Evolutionary conservation across 2,113 vertebrate species (phyloP).

Genomic region (Chionis minor): DNA sequence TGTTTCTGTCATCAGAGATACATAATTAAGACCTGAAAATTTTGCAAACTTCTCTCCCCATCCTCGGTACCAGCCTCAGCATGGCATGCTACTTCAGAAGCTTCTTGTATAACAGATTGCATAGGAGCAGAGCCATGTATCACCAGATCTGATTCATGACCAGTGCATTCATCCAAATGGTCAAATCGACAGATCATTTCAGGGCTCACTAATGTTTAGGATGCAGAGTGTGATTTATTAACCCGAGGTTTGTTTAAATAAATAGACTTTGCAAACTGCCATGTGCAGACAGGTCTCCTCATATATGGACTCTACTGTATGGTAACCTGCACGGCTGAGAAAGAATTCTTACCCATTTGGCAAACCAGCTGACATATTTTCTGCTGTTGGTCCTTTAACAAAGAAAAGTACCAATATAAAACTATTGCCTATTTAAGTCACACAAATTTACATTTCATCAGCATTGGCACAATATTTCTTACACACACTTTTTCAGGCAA

Average conservation of each 20-base stretch:
- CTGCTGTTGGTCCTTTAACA: background rate
- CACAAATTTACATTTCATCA: background rate
- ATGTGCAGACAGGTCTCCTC: background rate
- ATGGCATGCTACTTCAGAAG: background rate
- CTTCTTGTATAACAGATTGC: background rate
- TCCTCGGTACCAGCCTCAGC: background rate
- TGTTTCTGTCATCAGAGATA: background rate
- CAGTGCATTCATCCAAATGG: background rate
- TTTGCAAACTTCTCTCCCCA: background rate
- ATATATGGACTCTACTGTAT: background rate
- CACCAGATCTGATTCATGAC: background rate
- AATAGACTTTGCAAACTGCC: background rate
- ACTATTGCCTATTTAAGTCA: background rate
- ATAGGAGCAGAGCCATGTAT: background rate
- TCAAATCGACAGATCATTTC: background rate
- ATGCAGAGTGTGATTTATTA: background rate
- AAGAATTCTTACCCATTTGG: background rate
- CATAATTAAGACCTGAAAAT: background rate
- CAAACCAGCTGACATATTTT: background rate
- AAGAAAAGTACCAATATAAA: background rate
- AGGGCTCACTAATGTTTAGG: background rate
- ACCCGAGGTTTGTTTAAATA: constrained; percentile 20
- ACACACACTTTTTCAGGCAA: background rate
- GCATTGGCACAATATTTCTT: background rate
- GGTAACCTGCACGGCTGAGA: background rate